These are phyloP conservation scores for Psammodynastes pulverulentus DNA, from an alignment of 2,113 vertebrate species.

Conservation along the genomic window DNA sequence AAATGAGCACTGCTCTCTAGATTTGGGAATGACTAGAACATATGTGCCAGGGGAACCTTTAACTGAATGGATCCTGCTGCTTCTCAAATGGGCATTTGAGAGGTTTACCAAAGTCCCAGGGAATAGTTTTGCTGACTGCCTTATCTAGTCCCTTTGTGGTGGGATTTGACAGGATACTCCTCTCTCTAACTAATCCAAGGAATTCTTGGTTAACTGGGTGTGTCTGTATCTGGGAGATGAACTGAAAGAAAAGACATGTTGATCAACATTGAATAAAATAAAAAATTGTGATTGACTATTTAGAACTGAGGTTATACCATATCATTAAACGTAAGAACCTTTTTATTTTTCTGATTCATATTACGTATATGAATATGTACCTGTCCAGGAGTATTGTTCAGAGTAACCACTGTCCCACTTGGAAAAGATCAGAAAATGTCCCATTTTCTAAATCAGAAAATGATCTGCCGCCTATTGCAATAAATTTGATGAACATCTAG, in stretches of 20 bases:
- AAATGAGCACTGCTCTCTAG: too few relatives aligned
- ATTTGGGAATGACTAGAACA: too few relatives aligned
- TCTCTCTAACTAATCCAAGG: not conserved
- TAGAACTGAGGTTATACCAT: not conserved
- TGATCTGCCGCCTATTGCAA: not conserved
- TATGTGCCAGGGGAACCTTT: too few relatives aligned
- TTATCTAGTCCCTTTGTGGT: not conserved
- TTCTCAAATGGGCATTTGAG: not conserved
- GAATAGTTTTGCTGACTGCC: not conserved
- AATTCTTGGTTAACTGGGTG: not conserved
- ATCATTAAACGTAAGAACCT: not conserved
- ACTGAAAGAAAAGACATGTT: not conserved
- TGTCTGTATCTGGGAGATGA: not conserved
- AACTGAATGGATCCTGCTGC: not conserved
- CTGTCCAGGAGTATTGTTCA: not conserved
- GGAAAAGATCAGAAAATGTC: too few relatives aligned
- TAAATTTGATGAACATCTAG: not conserved
- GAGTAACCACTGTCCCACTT: too few relatives aligned
- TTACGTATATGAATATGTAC: not conserved
- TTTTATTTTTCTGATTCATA: not conserved
- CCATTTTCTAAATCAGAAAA: too few relatives aligned
- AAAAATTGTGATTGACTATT: not conserved
- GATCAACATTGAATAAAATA: not conserved
- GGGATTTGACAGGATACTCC: not conserved
- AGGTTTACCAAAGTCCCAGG: not conserved